phyloP scores from a whole-genome alignment of 2,888 invertebrate species.

The Pandemis cinnamomeana region DNA sequence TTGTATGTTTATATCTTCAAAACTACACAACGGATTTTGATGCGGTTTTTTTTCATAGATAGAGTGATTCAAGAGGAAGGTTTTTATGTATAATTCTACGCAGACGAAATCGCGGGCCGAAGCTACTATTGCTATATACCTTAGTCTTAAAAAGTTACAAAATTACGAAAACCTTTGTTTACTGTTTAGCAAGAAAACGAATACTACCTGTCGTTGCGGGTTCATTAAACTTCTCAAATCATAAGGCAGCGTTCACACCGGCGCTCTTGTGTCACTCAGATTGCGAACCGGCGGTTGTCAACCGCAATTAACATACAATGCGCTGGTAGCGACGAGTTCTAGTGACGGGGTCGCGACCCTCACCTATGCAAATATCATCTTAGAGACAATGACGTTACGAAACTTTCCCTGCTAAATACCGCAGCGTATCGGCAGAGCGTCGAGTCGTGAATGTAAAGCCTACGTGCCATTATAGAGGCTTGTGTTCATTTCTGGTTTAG shows the following conservation, averaged over 20 bases:
- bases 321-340: conserved; percentile 67
- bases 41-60: no score
- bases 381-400: conserved; percentile 42
- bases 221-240: conserved; percentile 60
- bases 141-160: background rate
- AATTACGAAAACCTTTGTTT: background rate
- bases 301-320: conserved; percentile 79
- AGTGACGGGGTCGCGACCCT: conserved; percentile 63
- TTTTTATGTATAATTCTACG: no score
- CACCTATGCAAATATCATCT: conserved; percentile 50
- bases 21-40: no score
- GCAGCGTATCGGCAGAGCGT: conserved; percentile 26
- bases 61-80: no score
- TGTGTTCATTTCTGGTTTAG: conserved; percentile 38
- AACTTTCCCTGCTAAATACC: conserved; percentile 41
- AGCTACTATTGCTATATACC: no score
- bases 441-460: conserved; percentile 38
- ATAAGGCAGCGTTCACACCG: conserved; percentile 54
- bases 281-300: conserved; percentile 61
- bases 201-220: conserved; percentile 45
- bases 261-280: conserved; percentile 55
- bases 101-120: no score
- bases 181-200: background rate
- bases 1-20: no score
- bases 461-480: conserved; percentile 31